phyloP scores from a whole-genome alignment of 2,797 vertebrate species.

The Lycodopsis pacificus region DNA sequence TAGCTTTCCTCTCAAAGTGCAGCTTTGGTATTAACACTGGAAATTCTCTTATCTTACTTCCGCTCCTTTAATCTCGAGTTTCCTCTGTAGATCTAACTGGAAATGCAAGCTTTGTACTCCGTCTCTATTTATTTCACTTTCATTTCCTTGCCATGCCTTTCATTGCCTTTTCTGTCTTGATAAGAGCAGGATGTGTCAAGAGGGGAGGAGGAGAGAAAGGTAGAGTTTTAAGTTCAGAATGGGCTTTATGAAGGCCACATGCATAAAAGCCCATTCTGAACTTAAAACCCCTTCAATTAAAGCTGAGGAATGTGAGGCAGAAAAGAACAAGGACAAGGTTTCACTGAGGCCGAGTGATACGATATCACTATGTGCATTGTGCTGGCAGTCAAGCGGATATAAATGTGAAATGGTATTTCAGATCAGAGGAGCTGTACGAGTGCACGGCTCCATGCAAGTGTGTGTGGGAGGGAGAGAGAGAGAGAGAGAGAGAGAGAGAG shows the following conservation, averaged over 20 bases:
- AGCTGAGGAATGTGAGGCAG: constrained; percentile 36
- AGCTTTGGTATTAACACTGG: constrained; percentile 23
- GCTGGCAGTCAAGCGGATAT: constrained; percentile 44
- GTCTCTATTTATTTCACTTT: constrained; percentile 38
- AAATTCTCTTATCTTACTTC: constrained; percentile 35
- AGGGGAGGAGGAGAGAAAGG: neutral
- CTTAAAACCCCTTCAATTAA: constrained; percentile 38
- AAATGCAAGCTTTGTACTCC: constrained; percentile 18
- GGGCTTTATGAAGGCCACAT: constrained; percentile 11
- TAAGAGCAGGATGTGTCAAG: constrained; percentile 21
- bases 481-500: neutral
- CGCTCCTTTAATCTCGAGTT: constrained; percentile 54
- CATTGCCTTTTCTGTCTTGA: constrained; percentile 28
- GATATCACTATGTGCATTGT: constrained; percentile 27
- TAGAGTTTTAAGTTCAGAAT: constrained; percentile 23
- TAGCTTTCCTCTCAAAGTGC: constrained; percentile 34
- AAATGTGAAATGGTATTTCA: constrained; percentile 69
- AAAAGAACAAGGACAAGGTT: constrained; percentile 46
- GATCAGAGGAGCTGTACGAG: constrained; percentile 41
- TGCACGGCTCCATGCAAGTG: neutral
- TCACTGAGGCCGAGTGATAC: constrained; percentile 36
- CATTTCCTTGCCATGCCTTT: constrained; percentile 22
- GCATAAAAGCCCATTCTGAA: constrained; percentile 16
- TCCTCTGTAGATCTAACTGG: constrained; percentile 16
- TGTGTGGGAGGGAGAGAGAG: constrained; percentile 9